Base-by-base conservation (phyloP, 2,888 invertebrate genomes). In the Zhuqinia jingwanae region DNA sequence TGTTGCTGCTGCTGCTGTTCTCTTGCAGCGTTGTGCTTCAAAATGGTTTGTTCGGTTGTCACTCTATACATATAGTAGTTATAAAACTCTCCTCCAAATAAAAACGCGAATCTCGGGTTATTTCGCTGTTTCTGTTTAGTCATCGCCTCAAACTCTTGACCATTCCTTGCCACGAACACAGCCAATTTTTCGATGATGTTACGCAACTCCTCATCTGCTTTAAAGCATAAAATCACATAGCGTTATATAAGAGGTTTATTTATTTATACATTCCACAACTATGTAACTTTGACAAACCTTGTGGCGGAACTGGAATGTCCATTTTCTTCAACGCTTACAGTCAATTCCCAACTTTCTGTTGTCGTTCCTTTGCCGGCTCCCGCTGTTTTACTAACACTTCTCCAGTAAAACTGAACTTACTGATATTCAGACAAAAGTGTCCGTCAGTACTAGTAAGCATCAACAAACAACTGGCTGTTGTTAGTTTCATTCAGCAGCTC, bases 141-240 rank as follows among this genome's bases (percentile, higher is more conserved):
- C 96, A 99, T 99, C 93, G 97, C 96, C 94, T 99, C 99, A 93
- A 99, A 99, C 92, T 99, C 99, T n/a, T 98, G 98, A 79, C 99
- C 99, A 96, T 99, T 99, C 93, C 98, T 94, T 87, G 99, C 99
- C 90, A 99, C 99, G 95, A 99, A 99, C 93, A 98, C 98, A 15
- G 99, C 99, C 91, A 99, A 94, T 94, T 99, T 99, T 94, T 99
- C 99, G 92, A 99, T 99, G 92, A 99, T 98, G 94, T 98, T 98
- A 92, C 97, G 95, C 92, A 98, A 95, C 92, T 99, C 98, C 92
- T 96, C 96, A 94, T 99, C 99, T 96, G 25, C 17, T n/a, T n/a
- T 10, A 73, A 73, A 73, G 11, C 47, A 45, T 30, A 27, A 20
- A 63, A 17, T 11, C 42, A 68, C 13, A n/a, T 68, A 27, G 15